These are phyloP conservation scores for Antrozous pallidus DNA, from an alignment of 2,797 vertebrate genomes.

Conservation along the genomic window DNA sequence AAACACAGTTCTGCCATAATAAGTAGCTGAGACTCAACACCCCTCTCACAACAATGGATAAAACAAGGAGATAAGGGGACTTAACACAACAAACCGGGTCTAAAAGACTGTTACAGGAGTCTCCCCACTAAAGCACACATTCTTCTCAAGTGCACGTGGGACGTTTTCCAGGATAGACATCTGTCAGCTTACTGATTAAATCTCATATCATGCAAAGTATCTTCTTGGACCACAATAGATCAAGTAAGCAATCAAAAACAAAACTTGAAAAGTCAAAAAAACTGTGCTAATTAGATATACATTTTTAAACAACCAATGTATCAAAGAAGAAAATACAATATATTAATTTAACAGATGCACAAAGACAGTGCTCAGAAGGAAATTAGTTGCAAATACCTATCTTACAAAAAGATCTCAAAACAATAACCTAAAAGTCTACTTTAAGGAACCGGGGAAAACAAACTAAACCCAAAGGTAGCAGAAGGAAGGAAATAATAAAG, in stretches of 20 bases:
- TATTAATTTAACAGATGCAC: background rate
- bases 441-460: background rate
- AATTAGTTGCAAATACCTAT: background rate
- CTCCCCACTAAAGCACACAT: background rate
- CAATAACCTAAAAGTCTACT: background rate
- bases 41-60: background rate
- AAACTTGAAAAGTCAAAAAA: background rate
- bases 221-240: background rate
- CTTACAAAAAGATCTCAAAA: background rate
- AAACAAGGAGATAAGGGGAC: background rate
- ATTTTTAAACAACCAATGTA: background rate
- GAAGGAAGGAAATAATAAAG: background rate
- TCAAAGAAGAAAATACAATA: background rate
- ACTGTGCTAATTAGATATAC: background rate
- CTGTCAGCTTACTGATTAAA: background rate
- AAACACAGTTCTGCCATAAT: background rate
- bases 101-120: background rate
- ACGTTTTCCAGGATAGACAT: background rate
- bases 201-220: background rate
- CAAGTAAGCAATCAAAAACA: background rate
- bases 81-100: background rate
- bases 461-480: background rate
- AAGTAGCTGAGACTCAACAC: background rate
- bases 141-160: background rate
- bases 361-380: background rate